Evolutionary conservation across 1,140 invertebrate genomes (phyloP).

Genomic region (Holcopasites calliopsidis): DNA sequence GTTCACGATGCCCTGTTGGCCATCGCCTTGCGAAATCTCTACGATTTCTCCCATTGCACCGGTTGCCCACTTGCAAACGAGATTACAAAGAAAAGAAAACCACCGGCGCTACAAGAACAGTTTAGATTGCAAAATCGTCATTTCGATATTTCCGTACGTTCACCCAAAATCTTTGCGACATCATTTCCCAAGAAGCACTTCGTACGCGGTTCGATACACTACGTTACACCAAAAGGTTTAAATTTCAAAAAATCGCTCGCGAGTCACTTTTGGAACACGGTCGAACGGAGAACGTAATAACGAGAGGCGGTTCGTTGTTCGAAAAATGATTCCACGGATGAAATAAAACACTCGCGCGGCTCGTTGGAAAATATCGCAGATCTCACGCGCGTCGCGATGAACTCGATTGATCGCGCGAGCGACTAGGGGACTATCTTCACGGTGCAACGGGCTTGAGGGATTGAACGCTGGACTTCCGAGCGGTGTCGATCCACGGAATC

Average conservation of each 20-base stretch:
- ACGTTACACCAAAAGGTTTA: no score
- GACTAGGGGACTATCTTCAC: conserved; percentile 10
- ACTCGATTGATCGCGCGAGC: conserved; percentile 35
- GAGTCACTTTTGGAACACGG: neutral
- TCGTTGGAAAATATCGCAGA: conserved; percentile 3
- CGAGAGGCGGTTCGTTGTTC: neutral
- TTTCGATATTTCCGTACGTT: neutral
- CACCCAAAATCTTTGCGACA: neutral
- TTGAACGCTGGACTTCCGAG: conserved; percentile 21
- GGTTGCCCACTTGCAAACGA: neutral
- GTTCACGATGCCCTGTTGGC: conserved; percentile 44
- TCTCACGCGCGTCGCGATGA: conserved; percentile 9
- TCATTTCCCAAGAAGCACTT: no score
- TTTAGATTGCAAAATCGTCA: neutral
- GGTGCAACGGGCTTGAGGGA: conserved; percentile 39
- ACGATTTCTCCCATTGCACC: conserved; percentile 45
- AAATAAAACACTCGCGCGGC: conserved; percentile 8
- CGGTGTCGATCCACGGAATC: neutral
- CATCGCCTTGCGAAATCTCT: conserved; percentile 38
- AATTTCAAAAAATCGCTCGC: no score
- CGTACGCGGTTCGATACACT: no score
- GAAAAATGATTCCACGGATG: neutral
- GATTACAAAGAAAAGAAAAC: neutral
- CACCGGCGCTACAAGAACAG: neutral
- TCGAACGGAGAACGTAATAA: neutral